Conservation (phyloP, 2,888 invertebrate genomes). For the Aphodius granarius region DNA sequence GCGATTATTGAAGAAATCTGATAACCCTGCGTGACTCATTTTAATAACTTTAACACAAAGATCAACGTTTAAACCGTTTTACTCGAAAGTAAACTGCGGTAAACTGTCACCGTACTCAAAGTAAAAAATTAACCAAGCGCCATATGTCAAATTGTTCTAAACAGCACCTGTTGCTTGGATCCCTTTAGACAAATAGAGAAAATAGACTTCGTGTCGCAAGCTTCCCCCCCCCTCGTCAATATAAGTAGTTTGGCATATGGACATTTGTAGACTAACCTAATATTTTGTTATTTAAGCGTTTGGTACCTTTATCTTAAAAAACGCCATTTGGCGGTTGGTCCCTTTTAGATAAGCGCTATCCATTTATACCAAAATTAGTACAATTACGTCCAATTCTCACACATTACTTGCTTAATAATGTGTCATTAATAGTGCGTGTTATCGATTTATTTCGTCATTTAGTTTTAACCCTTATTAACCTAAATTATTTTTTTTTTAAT, state of each 20-base stretch:
- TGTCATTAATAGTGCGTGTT: too few species aligned
- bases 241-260: background rate
- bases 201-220: background rate
- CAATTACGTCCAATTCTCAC: too few species aligned
- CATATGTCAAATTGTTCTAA: background rate
- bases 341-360: too few species aligned
- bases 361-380: too few species aligned
- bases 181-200: background rate
- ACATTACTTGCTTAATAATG: too few species aligned
- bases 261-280: background rate
- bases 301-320: too few species aligned
- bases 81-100: background rate
- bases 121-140: background rate
- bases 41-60: background rate
- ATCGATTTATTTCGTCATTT: too few species aligned
- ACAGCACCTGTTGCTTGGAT: background rate
- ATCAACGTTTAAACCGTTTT: background rate
- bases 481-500: too few species aligned
- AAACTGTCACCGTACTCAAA: background rate
- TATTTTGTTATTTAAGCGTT: background rate
- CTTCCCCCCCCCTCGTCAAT: background rate
- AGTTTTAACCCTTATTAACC: too few species aligned
- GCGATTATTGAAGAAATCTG: background rate
- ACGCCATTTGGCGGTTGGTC: too few species aligned
- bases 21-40: background rate